These are phyloP conservation scores for Athetis lepigone DNA, from an alignment of 2,888 invertebrate species.

Conservation along the genomic window DNA sequence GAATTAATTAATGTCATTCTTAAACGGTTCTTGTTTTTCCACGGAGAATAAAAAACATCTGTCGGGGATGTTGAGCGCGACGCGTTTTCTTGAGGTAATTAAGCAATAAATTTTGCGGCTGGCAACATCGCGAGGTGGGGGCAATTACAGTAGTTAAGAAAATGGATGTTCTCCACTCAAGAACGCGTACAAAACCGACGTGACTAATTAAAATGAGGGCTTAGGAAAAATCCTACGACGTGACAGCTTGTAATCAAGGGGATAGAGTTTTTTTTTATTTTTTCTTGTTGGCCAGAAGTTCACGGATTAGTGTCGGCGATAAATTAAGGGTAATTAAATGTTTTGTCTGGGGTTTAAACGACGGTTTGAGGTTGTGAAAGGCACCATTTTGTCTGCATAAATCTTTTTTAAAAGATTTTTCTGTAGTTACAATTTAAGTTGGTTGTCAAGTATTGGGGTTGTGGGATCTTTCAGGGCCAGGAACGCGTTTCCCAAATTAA, in stretches of 20 bases:
- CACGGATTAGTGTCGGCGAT: conserved; percentile 85
- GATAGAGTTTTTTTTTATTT: conserved; percentile 83
- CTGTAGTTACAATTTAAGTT: conserved; percentile 25
- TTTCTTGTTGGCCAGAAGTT: conserved; percentile 79
- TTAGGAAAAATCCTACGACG: conserved; percentile 89
- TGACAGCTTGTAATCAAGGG: conserved; percentile 90
- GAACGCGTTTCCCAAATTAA: too few species aligned
- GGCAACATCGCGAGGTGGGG: conserved; percentile 88
- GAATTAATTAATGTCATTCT: conserved; percentile 91
- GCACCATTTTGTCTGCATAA: conserved; percentile 65
- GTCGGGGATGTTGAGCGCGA: conserved; percentile 80
- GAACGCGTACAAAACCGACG: conserved; percentile 75
- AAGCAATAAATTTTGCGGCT: conserved; percentile 90
- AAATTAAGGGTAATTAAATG: conserved; percentile 89
- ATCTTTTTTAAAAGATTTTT: conserved; percentile 68
- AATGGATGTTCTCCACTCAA: conserved; percentile 85
- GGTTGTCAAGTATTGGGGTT: conserved; percentile 3
- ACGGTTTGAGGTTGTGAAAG: conserved; percentile 62
- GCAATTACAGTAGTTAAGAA: conserved; percentile 89
- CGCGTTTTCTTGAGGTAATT: conserved; percentile 90
- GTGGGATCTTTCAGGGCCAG: too few species aligned
- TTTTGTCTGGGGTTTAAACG: conserved; percentile 75
- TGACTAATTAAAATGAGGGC: conserved; percentile 88
- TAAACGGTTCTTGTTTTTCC: conserved; percentile 89
- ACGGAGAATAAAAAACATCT: conserved; percentile 89